Evolutionary conservation across 2,888 invertebrate genomes (phyloP).

Genomic region (Abrostola tripartita): DNA sequence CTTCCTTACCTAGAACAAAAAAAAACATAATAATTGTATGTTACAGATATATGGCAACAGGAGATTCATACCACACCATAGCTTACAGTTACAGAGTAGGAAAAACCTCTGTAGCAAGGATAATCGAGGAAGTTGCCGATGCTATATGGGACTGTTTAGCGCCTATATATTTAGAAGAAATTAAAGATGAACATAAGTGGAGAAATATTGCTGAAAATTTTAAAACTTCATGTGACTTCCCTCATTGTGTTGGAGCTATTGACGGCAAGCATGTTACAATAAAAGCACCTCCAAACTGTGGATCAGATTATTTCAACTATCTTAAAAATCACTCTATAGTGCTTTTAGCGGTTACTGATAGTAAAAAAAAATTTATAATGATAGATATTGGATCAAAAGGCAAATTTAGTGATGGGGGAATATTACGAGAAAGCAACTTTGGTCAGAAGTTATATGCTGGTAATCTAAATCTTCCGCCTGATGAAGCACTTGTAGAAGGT

Average conservation of each 20-base stretch:
- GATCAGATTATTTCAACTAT: constrained; percentile 37
- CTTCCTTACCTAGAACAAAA: constrained; percentile 7
- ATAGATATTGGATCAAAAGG: constrained; percentile 42
- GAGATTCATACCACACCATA: constrained; percentile 30
- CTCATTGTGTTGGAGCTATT: too few species aligned
- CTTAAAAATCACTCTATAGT: constrained; percentile 31
- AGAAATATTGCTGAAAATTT: too few species aligned
- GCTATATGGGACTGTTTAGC: too few species aligned
- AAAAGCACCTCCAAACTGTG: constrained; percentile 29
- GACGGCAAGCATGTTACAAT: constrained; percentile 6
- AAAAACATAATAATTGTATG: too few species aligned
- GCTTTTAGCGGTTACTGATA: constrained; percentile 32
- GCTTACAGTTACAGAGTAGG: constrained; percentile 14
- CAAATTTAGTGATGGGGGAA: constrained; percentile 40
- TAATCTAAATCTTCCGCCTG: constrained; percentile 31
- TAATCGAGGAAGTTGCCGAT: too few species aligned
- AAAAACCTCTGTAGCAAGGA: too few species aligned
- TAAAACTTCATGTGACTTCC: too few species aligned
- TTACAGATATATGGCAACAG: too few species aligned
- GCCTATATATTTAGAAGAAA: too few species aligned
- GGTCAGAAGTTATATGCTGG: constrained; percentile 25
- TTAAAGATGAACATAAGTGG: too few species aligned
- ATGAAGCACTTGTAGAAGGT: constrained; percentile 25
- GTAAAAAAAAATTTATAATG: constrained; percentile 26
- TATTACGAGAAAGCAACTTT: constrained; percentile 31